phyloP scores from a whole-genome alignment of 2,113 vertebrate species.

The Suncus etruscus region DNA sequence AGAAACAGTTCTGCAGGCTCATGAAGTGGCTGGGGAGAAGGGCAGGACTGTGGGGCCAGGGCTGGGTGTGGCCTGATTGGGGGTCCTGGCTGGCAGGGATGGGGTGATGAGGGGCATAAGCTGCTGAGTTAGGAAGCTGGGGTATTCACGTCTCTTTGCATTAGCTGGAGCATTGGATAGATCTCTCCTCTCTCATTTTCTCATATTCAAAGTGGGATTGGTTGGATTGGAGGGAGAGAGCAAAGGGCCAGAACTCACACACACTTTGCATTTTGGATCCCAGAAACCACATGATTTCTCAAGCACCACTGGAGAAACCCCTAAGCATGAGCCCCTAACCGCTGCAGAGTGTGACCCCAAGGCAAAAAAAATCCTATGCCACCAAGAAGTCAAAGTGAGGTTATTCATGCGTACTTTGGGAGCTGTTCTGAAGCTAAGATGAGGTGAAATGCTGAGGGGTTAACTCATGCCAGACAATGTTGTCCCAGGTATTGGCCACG shows the following conservation, averaged over 20 bases:
- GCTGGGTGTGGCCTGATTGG: background rate
- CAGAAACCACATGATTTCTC: no score
- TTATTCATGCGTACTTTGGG: background rate
- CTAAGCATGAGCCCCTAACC: no score
- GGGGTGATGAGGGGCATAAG: rapidly evolving
- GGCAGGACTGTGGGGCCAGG: no score
- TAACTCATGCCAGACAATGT: background rate
- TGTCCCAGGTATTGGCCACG: no score
- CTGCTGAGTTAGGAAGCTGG: background rate
- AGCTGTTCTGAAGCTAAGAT: background rate
- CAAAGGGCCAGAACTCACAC: no score
- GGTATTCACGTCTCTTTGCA: background rate
- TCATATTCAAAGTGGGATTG: background rate
- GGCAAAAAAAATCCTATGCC: no score
- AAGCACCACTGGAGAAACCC: no score
- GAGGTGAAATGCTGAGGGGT: background rate
- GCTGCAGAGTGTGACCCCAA: no score
- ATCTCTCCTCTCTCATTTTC: background rate
- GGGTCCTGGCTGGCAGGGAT: background rate
- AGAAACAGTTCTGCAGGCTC: background rate
- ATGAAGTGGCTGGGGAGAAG: no score
- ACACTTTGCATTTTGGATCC: no score
- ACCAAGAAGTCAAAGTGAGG: background rate
- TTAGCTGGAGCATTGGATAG: background rate
- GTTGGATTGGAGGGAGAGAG: background rate